Evolutionary conservation across 2,888 invertebrate genomes (phyloP).

Genomic region (Thysanoteuthis rhombus): DNA sequence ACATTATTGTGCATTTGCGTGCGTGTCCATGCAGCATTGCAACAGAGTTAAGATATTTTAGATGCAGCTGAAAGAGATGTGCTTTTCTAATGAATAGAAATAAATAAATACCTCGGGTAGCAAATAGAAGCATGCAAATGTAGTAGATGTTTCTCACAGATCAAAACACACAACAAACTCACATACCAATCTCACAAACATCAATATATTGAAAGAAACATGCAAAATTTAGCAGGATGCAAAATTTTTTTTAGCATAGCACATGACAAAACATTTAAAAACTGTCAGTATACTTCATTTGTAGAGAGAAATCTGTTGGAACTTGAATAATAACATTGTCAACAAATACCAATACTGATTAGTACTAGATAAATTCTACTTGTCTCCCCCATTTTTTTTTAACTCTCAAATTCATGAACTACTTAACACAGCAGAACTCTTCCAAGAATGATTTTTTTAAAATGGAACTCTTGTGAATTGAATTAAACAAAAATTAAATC

Average conservation of each 20-base stretch:
- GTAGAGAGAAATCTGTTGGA: neutral
- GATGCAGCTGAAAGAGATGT: neutral
- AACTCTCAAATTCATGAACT: no score
- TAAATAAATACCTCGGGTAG: neutral
- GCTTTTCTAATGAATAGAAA: neutral
- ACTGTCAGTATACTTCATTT: neutral
- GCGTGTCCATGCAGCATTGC: neutral
- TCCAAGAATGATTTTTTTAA: no score
- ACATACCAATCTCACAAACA: neutral
- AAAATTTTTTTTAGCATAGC: neutral
- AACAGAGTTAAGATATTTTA: neutral
- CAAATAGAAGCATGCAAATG: neutral
- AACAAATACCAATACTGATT: neutral
- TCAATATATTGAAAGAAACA: neutral
- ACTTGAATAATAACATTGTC: neutral
- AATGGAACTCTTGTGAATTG: no score
- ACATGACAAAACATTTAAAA: neutral
- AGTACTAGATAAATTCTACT: no score
- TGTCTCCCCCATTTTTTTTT: no score
- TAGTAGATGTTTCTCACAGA: neutral
- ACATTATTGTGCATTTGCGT: neutral
- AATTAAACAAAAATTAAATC: no score
- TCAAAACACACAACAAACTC: neutral
- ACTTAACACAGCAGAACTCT: no score
- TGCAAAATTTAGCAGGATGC: neutral